Evolutionary conservation across 2,113 vertebrate species (phyloP).

Genomic region (Sphaerodactylus townsendi): DNA sequence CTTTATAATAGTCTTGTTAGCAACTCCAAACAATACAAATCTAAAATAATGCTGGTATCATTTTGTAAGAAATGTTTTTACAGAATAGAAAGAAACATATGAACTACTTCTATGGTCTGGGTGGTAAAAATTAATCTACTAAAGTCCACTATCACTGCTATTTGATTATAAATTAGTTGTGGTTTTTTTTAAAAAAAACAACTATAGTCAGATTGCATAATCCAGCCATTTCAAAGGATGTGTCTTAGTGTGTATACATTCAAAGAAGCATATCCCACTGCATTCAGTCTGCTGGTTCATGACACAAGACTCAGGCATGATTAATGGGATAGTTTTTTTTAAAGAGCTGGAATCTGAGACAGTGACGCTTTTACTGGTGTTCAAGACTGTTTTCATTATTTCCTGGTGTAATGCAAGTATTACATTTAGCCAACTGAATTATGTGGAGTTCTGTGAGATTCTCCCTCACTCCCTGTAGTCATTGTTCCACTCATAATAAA

Average conservation of each 20-base stretch:
- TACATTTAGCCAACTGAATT: conserved; percentile 80
- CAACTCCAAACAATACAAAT: conserved; percentile 18
- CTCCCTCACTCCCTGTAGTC: conserved; percentile 74
- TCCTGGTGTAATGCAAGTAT: conserved; percentile 69
- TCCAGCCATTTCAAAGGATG: conserved; percentile 74
- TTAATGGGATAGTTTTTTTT: conserved; percentile 77
- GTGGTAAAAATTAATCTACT: conserved; percentile 34
- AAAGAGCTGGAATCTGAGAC: conserved; percentile 72
- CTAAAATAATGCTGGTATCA: conserved; percentile 33
- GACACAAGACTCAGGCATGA: conserved; percentile 74
- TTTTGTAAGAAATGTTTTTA: conserved; percentile 42
- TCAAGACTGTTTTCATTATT: conserved; percentile 75
- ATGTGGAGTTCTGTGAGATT: conserved; percentile 70
- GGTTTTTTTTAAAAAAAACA: conserved; percentile 80
- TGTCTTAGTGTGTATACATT: conserved; percentile 70
- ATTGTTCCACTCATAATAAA: conserved; percentile 79
- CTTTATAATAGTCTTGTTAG: conserved; percentile 15
- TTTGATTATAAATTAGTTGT: neutral
- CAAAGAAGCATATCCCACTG: conserved; percentile 77
- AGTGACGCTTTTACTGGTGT: conserved; percentile 62
- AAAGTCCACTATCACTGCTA: conserved; percentile 50
- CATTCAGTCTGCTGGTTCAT: conserved; percentile 73
- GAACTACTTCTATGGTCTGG: conserved; percentile 32
- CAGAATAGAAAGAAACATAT: conserved; percentile 26
- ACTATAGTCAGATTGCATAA: conserved; percentile 80